Conservation (phyloP, 2,888 invertebrate species). For the Ectemnius lituratus region DNA sequence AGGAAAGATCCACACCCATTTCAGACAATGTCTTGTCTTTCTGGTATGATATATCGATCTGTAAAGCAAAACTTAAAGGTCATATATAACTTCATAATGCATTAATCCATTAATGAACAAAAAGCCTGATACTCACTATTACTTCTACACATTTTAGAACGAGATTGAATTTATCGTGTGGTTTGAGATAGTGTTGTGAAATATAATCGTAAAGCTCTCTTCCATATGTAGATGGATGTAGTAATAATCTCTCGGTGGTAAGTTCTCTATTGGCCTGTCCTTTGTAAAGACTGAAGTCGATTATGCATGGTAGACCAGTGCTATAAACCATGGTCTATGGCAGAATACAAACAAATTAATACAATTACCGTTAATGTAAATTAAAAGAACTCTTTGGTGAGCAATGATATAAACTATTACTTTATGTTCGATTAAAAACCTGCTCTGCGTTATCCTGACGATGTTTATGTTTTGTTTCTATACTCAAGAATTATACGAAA, state of each 20-base stretch:
- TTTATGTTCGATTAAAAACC: slow-evolving; percentile 5
- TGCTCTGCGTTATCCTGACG: no score
- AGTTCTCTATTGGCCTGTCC: slow-evolving; percentile 65
- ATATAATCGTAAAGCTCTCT: slow-evolving; percentile 46
- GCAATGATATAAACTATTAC: slow-evolving; percentile 15
- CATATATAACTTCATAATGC: slow-evolving; percentile 1
- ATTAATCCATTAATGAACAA: neutral
- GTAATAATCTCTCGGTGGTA: slow-evolving; percentile 17
- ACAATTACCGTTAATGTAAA: neutral
- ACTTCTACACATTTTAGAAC: slow-evolving; percentile 15
- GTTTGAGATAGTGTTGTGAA: slow-evolving; percentile 35
- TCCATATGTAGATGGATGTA: slow-evolving; percentile 38
- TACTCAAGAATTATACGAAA: no score
- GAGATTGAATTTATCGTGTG: slow-evolving; percentile 39
- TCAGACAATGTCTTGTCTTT: slow-evolving; percentile 78
- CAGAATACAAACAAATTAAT: slow-evolving; percentile 11
- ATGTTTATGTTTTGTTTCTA: no score
- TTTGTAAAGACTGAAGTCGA: slow-evolving; percentile 62
- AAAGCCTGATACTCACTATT: slow-evolving; percentile 40
- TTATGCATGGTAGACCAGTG: slow-evolving; percentile 76
- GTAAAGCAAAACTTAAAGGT: slow-evolving; percentile 8
- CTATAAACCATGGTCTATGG: slow-evolving; percentile 79
- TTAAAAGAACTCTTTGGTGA: neutral
- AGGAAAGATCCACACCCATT: slow-evolving; percentile 75
- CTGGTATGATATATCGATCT: slow-evolving; percentile 77